A percentile compares a stretch with the other conserved stretches of the same genome.
Evolutionary conservation across 1,140 invertebrate genomes (phyloP).

Genomic region (Phenacoccus solenopsis): DNA sequence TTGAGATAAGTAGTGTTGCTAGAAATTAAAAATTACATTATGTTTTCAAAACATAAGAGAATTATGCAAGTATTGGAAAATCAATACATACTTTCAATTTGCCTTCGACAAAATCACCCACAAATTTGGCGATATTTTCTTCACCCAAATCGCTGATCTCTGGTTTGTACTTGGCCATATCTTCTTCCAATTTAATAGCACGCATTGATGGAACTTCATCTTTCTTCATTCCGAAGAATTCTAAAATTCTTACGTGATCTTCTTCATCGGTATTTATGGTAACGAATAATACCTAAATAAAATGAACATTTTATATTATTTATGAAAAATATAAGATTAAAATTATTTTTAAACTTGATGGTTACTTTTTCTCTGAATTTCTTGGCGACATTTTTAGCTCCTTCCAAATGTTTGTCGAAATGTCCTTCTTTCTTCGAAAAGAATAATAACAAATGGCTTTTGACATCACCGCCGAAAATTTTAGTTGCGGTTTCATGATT

Average conservation of each 20-base stretch:
- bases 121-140: constrained; percentile 70
- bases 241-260: constrained; percentile 91
- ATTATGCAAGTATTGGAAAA: not conserved
- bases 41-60: not conserved
- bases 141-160: constrained; percentile 57
- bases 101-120: constrained; percentile 75
- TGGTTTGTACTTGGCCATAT: constrained; percentile 98
- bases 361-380: constrained; percentile 77
- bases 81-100: constrained; percentile 57
- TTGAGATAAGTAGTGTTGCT: constrained; percentile 82
- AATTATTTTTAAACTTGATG: not conserved
- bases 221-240: constrained; percentile 97
- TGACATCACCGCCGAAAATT: constrained; percentile 96
- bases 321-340: not conserved
- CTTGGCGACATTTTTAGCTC: constrained; percentile 65
- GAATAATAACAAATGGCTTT: constrained; percentile 90
- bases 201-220: constrained; percentile 83
- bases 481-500: constrained; percentile 94
- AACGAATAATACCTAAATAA: constrained; percentile 68
- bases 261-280: constrained; percentile 89
- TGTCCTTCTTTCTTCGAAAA: constrained; percentile 77
- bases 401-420: constrained; percentile 63
- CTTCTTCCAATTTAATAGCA: constrained; percentile 87
- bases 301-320: constrained; percentile 20
- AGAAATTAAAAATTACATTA: constrained; percentile 20